These are phyloP conservation scores for Drosophila nr. medialis DNA, from an alignment of 2,888 invertebrate genomes.

Conservation along the genomic window DNA sequence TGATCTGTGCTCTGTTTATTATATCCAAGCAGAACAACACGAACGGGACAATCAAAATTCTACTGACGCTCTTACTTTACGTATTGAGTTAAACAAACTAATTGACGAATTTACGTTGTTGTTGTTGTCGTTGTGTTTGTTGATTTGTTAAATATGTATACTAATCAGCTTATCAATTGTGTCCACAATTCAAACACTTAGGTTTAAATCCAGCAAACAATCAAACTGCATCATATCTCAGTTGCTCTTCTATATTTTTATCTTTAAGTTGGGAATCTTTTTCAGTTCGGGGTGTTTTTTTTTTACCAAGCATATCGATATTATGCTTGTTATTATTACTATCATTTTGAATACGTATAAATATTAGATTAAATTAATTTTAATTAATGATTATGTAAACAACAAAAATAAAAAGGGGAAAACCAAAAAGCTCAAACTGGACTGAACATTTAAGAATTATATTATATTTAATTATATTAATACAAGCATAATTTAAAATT, in stretches of 20 bases:
- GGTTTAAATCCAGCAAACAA: constrained; percentile 43
- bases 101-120: constrained; percentile 58
- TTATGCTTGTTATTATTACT: constrained; percentile 20
- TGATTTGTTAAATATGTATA: constrained; percentile 17
- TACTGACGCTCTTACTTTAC: constrained; percentile 66
- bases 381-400: constrained; percentile 63
- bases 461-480: constrained; percentile 70
- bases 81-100: constrained; percentile 28
- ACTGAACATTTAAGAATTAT: constrained; percentile 81
- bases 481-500: constrained; percentile 44
- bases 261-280: constrained; percentile 17
- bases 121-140: constrained; percentile 48
- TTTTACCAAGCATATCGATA: constrained; percentile 51
- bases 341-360: constrained; percentile 43
- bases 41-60: constrained; percentile 82
- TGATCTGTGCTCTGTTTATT: constrained; percentile 45
- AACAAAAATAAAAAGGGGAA: constrained; percentile 65
- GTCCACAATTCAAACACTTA: constrained; percentile 13
- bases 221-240: constrained; percentile 29
- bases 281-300: constrained; percentile 29
- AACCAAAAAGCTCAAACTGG: constrained; percentile 82
- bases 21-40: constrained; percentile 61
- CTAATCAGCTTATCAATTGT: not conserved
- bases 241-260: constrained; percentile 16
- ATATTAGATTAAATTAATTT: constrained; percentile 73